Base-by-base conservation (phyloP, 1,140 invertebrate genomes). In the Drosophila guanche region DNA sequence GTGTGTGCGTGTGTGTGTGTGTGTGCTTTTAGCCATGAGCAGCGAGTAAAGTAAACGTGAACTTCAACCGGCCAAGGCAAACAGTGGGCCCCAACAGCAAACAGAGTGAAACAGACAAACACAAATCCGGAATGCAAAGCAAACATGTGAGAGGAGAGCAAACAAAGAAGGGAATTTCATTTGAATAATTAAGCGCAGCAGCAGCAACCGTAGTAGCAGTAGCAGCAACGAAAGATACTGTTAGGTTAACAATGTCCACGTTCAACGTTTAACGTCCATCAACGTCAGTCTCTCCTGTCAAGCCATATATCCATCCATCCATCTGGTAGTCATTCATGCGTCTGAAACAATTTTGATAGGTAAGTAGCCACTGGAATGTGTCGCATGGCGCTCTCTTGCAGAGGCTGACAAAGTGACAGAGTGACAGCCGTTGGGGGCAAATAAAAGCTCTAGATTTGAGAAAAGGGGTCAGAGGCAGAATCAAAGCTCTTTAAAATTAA, bases 151-250 rank as follows among this genome's bases (percentile, higher is more conserved):
- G 60, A 50, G 57, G 33, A 51, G 55, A 46, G 58, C 55, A 76
- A 75, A 77, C 63, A 76, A 56, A 22, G 42, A 66, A 41, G 41
- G 53, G 62, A 41, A 42, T 68, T 68, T 72, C 63, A 73, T 76
- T 80, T 85, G 46, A 80, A 85, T 86, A 85, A 85, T 80, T 86
- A 73, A 80, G 60, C 62, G 37, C 45, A 47, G 73, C 60, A 69
- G 65, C 41, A 37, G 33, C 25, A 5, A 27, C 25, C 25, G 25
- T 33, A 33, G 25, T 33, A 33, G 29, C 29, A 33, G 29, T 33
- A 8, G 29, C 33, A 20, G 16, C 2, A 37, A 37, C 56, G 20
- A n/a, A 52, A 71, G 10, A 37, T 12, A 47, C 42, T 23, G 65
- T 67, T 55, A 33, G 22, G 65, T 20, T 53, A 43, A 53, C 42